Base-by-base conservation (phyloP, 92 coral and sea anemone species). In the Zoanthus gigantus region DNA sequence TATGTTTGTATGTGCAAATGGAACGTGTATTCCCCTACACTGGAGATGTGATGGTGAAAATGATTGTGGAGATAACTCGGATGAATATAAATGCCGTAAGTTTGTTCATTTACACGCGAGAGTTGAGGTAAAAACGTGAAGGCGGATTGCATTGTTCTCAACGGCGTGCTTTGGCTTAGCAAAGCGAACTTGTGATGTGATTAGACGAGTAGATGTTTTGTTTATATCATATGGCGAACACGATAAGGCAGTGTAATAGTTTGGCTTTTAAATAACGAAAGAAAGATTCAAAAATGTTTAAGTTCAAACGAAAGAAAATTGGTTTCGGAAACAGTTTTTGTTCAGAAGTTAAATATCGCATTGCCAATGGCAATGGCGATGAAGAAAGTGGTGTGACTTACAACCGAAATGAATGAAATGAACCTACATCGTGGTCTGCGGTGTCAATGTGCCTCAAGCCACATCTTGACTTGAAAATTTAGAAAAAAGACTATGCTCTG, bases 21-120 rank as follows among this genome's bases (percentile, higher is more conserved):
- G 65, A 18, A 81, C 85, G 12, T 90, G 92, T 90, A 86, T 90
- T 34, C 92, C 92, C 32, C 44, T 72, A 34, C 86, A 52, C 32
- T 90, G 92, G 92, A 85, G 77, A 29, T 90, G 92, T 90, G 92
- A 90, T n/a, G 47, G 80, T 69, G 86, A 90, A 31, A 76, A 85
- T 71, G 92, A 90, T 79, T 90, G 92, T 79, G 87, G 77, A 14
- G 92, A 90, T 69, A 90, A 79, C 60, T 72, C 84, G 46, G 92
- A 90, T 71, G 92, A 90, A 52, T 5, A 2, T 18, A 85, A 85
- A 50, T 90, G 92, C 60, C 89, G 92, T 90, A 69, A 83, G 92
- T 65, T 53, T 69, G 31, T 54, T n/a, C 45, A 48, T 45, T 63
- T 15, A 7, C 13, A 12, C 54, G 12, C 73, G 18, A 61, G 73